phyloP scores from a whole-genome alignment of 2,888 invertebrate species.

The Noctua comes region DNA sequence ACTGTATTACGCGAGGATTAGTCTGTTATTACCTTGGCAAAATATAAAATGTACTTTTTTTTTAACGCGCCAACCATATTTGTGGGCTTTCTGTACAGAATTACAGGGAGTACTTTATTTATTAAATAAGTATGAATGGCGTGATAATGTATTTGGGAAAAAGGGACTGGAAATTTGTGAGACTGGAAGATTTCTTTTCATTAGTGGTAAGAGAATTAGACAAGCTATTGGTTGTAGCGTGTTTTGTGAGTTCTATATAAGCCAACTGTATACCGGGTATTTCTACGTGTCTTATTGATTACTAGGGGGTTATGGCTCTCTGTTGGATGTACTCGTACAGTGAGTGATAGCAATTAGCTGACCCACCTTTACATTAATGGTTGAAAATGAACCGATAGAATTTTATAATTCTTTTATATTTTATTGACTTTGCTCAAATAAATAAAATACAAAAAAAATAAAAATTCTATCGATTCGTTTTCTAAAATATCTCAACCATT shows the following conservation, averaged over 20 bases:
- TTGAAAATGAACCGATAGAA: too few relatives aligned
- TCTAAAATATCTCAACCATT: too few relatives aligned
- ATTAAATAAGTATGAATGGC: constrained; percentile 51
- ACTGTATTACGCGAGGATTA: constrained; percentile 72
- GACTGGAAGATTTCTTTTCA: constrained; percentile 14
- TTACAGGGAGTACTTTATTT: constrained; percentile 40
- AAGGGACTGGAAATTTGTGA: constrained; percentile 15
- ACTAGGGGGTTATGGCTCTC: neutral
- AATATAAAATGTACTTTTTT: constrained; percentile 64
- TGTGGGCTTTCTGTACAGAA: constrained; percentile 36
- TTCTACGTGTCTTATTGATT: neutral
- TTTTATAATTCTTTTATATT: too few relatives aligned
- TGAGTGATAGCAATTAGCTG: too few relatives aligned
- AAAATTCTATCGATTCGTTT: too few relatives aligned
- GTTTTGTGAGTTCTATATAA: neutral
- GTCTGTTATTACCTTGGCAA: constrained; percentile 66
- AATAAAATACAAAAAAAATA: too few relatives aligned
- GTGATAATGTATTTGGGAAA: constrained; percentile 1
- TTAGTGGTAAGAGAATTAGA: neutral
- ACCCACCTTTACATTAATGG: too few relatives aligned
- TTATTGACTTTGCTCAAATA: too few relatives aligned
- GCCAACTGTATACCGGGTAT: neutral
- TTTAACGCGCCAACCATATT: constrained; percentile 44
- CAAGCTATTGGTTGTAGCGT: neutral
- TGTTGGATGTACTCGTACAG: too few relatives aligned